These are phyloP conservation scores for Athalia cordata DNA, from an alignment of 2,888 invertebrate genomes.

Conservation along the genomic window DNA sequence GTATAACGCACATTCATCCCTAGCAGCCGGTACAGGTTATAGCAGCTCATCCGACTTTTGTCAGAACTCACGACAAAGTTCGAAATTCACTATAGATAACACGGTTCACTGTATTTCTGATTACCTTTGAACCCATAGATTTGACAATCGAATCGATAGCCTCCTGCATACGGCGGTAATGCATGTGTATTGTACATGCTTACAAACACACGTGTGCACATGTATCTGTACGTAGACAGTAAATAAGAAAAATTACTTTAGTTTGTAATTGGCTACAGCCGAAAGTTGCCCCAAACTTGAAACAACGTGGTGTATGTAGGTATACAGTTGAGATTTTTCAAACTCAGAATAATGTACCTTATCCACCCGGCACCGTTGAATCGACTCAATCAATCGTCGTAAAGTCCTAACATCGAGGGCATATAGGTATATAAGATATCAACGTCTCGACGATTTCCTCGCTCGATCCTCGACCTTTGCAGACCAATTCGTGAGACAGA, in stretches of 20 bases:
- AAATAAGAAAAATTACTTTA: neutral
- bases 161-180: neutral
- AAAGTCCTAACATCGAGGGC: no score
- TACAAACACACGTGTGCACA: no score
- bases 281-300: conserved; percentile 21
- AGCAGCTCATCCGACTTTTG: conserved; percentile 13
- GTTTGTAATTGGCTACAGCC: neutral
- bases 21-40: neutral
- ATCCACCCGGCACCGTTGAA: no score
- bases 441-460: no score
- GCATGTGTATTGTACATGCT: neutral
- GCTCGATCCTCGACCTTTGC: no score
- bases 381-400: no score
- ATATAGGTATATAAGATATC: no score
- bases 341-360: no score
- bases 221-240: no score
- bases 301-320: neutral
- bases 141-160: conserved; percentile 19
- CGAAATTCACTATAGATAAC: neutral
- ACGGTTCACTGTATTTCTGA: neutral
- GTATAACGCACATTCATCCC: conserved; percentile 30
- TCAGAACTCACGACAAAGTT: neutral
- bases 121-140: conserved; percentile 27
- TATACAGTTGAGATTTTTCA: no score
- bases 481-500: no score